Conservation (phyloP, 37 sponge, comb jelly and placozoan species). For the Ephydatia muelleri region DNA sequence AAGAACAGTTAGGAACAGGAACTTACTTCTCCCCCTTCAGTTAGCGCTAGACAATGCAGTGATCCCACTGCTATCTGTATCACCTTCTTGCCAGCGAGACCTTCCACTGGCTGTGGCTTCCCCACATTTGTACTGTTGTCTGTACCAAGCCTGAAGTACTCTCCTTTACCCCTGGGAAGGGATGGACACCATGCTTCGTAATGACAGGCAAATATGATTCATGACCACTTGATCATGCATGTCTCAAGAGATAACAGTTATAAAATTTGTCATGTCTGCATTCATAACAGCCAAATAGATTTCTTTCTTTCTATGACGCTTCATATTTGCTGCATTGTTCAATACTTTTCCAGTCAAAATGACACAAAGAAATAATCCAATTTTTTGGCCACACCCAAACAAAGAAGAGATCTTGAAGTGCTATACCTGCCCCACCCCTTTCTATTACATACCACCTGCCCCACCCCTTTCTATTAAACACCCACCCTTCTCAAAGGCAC, state of each 20-base stretch:
- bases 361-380: too few species aligned
- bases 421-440: too few species aligned
- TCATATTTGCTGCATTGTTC: too few species aligned
- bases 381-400: too few species aligned
- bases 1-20: not conserved
- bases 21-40: constrained; percentile 86
- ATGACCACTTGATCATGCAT: not conserved
- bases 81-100: constrained; percentile 69
- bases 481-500: too few species aligned
- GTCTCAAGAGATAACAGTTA: too few species aligned
- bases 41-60: constrained; percentile 84
- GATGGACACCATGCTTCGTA: not conserved
- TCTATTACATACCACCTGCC: not conserved
- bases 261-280: too few species aligned
- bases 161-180: constrained; percentile 87
- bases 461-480: not conserved
- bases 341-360: too few species aligned
- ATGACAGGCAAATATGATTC: not conserved
- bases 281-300: too few species aligned
- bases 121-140: constrained; percentile 52
- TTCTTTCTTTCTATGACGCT: too few species aligned
- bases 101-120: constrained; percentile 68
- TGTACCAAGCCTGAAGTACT: constrained; percentile 86
- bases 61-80: constrained; percentile 87
- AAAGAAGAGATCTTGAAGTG: too few species aligned